Conservation (phyloP, 2,113 vertebrate species). For the Ciconia boyciana region DNA sequence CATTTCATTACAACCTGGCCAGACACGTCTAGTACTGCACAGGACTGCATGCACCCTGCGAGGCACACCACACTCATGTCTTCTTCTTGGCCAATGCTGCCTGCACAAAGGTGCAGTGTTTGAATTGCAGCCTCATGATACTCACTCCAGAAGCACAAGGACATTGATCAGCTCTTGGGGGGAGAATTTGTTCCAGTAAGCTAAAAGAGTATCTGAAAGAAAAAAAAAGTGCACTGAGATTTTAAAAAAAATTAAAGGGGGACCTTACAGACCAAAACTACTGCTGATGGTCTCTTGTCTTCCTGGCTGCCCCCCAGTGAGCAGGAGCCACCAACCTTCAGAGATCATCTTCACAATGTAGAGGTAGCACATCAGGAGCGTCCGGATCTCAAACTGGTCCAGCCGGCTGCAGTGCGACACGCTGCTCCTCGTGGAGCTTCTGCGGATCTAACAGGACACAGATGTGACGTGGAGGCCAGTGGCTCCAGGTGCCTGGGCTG, state of each 20-base stretch:
- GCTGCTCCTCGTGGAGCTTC: constrained; percentile 82
- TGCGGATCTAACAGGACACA: constrained; percentile 61
- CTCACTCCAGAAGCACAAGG: constrained; percentile 93
- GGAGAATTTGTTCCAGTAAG: constrained; percentile 93
- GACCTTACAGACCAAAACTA: neutral
- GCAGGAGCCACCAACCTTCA: constrained; percentile 81
- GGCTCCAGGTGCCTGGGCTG: neutral
- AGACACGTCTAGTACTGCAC: neutral
- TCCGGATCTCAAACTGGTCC: constrained; percentile 90
- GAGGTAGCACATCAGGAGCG: constrained; percentile 89
- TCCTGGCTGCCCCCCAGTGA: neutral
- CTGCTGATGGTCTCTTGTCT: neutral
- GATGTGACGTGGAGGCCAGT: rapidly evolving
- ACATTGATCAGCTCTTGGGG: constrained; percentile 92
- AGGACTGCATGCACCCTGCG: rapidly evolving
- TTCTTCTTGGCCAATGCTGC: neutral
- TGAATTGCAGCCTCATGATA: neutral
- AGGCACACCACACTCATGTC: neutral
- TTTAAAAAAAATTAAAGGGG: neutral
- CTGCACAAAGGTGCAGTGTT: neutral
- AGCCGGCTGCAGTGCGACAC: constrained; percentile 79
- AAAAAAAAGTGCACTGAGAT: neutral
- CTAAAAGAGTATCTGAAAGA: constrained; percentile 84
- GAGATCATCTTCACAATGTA: constrained; percentile 91
- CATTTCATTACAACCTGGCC: neutral